Evolutionary conservation across 2,113 vertebrate genomes (phyloP), one percentile per base, ranked within the genome.

Genomic region (Arenaria interpres): DNA sequence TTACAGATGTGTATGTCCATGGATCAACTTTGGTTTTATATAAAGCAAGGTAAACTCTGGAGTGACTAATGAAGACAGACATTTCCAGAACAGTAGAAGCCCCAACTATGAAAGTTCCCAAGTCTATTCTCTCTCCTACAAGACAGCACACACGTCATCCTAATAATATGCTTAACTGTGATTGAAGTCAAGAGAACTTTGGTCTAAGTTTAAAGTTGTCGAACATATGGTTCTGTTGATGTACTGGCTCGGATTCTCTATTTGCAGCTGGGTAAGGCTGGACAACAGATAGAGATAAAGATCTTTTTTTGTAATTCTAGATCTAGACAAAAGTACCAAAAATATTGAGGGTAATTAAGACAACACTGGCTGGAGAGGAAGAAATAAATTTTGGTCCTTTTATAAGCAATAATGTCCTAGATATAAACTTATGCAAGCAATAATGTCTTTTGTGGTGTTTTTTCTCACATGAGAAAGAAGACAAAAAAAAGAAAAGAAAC

Each of bases 241-340:
- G 91, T 87, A 85, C 51, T 82, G 53, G n/a, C 57, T 93, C 62
- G 68, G 66, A 88, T 75, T 85, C 37, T 82, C 57, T 79, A 3
- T 69, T 76, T 79, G 62, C 85, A 85, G 71, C 39, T 92, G 75
- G 21, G 13, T 91, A 83, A 64, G 81, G 39, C 82, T 94, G 78
- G 82, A 79, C 16, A 96, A 43, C 43, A 72, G 33, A 79, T 85
- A 93, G 72, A 86, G 67, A 90, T 85, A 93, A 78, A 86, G 67
- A 90, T 90, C 53, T 78, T 48, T 84, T 84, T 79, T 51, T 90
- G 85, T 79, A 93, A 97, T 73, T 90, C 85, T 88, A 94, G 85
- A 92, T 83, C 39, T 83, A 93, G 57, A 64, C 35, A 93, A 93
- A 94, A 95, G 78, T 76, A 94, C 67, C 57, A 57, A 72, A 90